Conservation (phyloP, 2,888 invertebrate genomes). For the Drosophila peninsularis region DNA sequence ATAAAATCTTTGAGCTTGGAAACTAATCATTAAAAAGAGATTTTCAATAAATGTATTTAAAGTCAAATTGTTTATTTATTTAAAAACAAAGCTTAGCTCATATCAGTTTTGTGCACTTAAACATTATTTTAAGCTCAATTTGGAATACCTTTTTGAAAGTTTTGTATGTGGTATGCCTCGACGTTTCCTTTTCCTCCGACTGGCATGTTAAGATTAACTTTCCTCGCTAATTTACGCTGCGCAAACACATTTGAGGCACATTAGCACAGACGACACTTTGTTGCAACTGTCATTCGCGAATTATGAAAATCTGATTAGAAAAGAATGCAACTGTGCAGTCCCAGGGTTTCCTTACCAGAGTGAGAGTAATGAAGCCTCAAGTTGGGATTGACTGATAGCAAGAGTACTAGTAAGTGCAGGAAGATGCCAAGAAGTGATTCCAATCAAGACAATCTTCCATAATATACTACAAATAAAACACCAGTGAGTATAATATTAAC, state of each 20-base stretch:
- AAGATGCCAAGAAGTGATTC: neutral
- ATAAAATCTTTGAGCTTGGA: no score
- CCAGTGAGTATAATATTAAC: neutral
- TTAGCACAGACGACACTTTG: slow-evolving; percentile 43
- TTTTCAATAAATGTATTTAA: no score
- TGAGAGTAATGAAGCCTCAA: no score
- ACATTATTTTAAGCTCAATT: no score
- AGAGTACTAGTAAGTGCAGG: neutral
- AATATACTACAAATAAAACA: neutral
- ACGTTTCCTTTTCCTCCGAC: slow-evolving; percentile 47
- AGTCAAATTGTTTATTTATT: no score
- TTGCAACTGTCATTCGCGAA: slow-evolving; percentile 29
- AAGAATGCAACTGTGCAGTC: no score
- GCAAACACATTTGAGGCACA: slow-evolving; percentile 35
- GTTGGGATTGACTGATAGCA: no score
- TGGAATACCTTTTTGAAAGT: neutral
- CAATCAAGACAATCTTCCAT: neutral
- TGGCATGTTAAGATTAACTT: slow-evolving; percentile 57
- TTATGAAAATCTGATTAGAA: slow-evolving; percentile 51
- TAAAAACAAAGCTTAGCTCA: no score
- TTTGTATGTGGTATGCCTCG: slow-evolving; percentile 25
- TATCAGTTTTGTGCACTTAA: no score
- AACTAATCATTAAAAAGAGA: no score
- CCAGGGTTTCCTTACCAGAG: no score
- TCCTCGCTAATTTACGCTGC: slow-evolving; percentile 55